phyloP scores from a whole-genome alignment of 2,113 vertebrate species.

The Ellobius talpinus region DNA sequence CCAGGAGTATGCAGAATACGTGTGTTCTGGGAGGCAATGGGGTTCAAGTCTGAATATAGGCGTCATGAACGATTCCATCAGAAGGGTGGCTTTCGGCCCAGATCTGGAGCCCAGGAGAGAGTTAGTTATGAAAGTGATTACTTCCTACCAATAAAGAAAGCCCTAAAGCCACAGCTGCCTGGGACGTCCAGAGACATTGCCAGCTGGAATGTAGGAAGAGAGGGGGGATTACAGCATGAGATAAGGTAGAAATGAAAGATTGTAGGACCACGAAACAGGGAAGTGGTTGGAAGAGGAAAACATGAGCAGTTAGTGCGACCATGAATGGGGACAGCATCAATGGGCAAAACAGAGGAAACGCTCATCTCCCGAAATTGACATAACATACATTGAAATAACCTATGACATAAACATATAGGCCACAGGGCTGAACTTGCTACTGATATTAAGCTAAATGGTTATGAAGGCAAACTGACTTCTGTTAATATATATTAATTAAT shows the following conservation, averaged over 20 bases:
- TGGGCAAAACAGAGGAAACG: neutral
- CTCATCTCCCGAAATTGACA: neutral
- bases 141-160: neutral
- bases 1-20: neutral
- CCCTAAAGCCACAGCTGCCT: neutral
- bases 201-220: neutral
- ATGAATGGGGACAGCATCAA: neutral
- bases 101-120: neutral
- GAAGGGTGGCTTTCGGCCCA: neutral
- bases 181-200: neutral
- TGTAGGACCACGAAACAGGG: neutral
- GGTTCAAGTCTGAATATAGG: neutral
- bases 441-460: neutral
- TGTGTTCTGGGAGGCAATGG: neutral
- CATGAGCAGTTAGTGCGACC: neutral
- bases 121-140: neutral
- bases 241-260: neutral
- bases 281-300: constrained; percentile 5
- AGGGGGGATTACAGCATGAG: neutral
- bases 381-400: neutral
- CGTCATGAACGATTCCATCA: neutral
- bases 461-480: neutral
- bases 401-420: too few relatives aligned
- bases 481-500: neutral
- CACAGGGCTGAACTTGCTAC: neutral